Conservation (phyloP, 1,140 invertebrate genomes). For the Phortica variegata region DNA sequence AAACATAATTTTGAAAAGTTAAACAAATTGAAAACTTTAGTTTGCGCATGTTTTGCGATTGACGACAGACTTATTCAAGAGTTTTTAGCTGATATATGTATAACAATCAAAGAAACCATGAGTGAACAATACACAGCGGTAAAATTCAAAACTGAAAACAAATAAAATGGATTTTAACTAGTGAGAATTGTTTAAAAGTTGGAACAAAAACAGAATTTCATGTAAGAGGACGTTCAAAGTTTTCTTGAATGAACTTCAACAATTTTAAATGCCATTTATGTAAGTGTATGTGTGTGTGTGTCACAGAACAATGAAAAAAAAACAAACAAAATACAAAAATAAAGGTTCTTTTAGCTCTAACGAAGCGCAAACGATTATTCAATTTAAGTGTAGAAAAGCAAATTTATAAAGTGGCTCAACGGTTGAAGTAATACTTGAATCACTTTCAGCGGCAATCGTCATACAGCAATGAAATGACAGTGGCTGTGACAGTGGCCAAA, state of each 20-base stretch:
- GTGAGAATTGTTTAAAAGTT: slow-evolving; percentile 1
- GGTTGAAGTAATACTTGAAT: too few species aligned
- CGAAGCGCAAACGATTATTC: slow-evolving; percentile 51
- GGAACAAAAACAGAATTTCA: slow-evolving; percentile 26
- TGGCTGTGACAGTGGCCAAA: too few species aligned
- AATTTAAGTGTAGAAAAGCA: slow-evolving; percentile 21
- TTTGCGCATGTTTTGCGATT: neutral
- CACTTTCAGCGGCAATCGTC: too few species aligned
- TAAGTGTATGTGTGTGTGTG: slow-evolving; percentile 9
- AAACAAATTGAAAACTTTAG: neutral
- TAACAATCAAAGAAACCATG: too few species aligned
- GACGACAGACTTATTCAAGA: too few species aligned
- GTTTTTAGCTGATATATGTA: too few species aligned
- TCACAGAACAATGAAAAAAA: too few species aligned
- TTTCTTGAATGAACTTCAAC: slow-evolving; percentile 29
- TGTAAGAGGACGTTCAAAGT: slow-evolving; percentile 23
- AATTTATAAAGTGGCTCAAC: too few species aligned
- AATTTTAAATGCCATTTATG: slow-evolving; percentile 12
- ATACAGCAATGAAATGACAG: too few species aligned
- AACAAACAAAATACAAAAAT: slow-evolving; percentile 22
- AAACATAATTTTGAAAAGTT: neutral
- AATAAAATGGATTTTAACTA: neutral
- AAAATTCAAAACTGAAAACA: neutral
- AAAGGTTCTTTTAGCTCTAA: slow-evolving; percentile 43
- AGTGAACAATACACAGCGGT: neutral